Conservation (phyloP, 92 coral and sea anemone species). For the Muricea muricata region DNA sequence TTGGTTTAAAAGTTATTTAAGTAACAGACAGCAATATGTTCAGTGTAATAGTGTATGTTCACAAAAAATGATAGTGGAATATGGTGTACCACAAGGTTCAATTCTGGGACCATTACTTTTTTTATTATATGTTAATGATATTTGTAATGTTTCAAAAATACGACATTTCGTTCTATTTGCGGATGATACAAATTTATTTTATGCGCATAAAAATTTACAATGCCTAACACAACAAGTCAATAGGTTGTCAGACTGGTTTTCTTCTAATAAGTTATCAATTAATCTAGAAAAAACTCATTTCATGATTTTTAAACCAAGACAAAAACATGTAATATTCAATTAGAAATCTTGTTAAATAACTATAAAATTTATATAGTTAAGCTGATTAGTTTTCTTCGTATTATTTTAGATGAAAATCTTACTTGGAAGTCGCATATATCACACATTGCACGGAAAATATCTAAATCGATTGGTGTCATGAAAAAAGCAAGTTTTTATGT, state of each 20-base stretch:
- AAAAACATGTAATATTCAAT: background rate
- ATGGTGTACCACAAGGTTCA: background rate
- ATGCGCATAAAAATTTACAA: background rate
- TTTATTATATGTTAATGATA: background rate
- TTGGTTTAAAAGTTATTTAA: background rate
- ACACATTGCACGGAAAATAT: background rate
- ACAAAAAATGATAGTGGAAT: background rate
- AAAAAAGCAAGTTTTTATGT: conserved; percentile 25
- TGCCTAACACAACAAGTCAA: background rate
- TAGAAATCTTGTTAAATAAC: background rate
- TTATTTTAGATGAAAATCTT: background rate
- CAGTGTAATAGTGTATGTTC: background rate
- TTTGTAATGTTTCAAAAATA: background rate
- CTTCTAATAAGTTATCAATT: background rate
- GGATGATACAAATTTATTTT: background rate
- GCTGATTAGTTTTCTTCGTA: background rate
- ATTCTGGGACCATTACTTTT: background rate
- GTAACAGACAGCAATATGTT: background rate
- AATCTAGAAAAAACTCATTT: background rate
- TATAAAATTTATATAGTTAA: background rate
- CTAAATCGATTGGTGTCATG: conserved; percentile 31
- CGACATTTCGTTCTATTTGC: background rate
- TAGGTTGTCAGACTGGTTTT: background rate
- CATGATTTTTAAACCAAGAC: background rate
- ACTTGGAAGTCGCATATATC: conserved; percentile 9